Evolutionary conservation across 2,888 invertebrate genomes (phyloP).

Genomic region (Bibio marci): DNA sequence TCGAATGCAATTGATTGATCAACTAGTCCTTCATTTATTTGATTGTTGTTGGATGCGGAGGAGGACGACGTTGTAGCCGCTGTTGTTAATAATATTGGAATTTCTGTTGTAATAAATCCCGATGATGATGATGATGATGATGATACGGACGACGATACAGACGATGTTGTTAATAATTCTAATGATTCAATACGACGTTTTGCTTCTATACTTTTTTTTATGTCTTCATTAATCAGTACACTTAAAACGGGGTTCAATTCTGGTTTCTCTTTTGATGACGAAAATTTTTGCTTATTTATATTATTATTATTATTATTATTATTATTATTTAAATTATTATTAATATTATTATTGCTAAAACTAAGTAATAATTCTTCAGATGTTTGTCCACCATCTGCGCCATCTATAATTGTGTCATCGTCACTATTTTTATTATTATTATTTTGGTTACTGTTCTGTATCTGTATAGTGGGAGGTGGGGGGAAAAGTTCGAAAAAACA

Average conservation of each 20-base stretch:
- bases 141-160: slow-evolving; percentile 32
- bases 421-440: too few relatives aligned
- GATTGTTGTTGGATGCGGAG: slow-evolving; percentile 20
- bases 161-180: slow-evolving; percentile 25
- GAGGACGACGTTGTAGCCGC: slow-evolving; percentile 13
- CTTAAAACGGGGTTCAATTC: slow-evolving; percentile 29
- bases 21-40: slow-evolving; percentile 28
- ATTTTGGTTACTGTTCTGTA: too few relatives aligned
- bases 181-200: slow-evolving; percentile 26
- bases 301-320: too few relatives aligned
- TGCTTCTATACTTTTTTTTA: slow-evolving; percentile 34
- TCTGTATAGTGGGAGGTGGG: too few relatives aligned
- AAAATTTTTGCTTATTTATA: slow-evolving; percentile 3
- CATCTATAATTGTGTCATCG: too few relatives aligned
- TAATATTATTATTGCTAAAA: too few relatives aligned
- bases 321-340: too few relatives aligned
- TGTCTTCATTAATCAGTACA: slow-evolving; percentile 31
- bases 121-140: slow-evolving; percentile 18
- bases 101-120: slow-evolving; percentile 27
- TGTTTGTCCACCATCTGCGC: too few relatives aligned
- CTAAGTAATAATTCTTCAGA: too few relatives aligned
- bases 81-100: slow-evolving; percentile 22
- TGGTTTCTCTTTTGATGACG: slow-evolving; percentile 27
- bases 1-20: slow-evolving; percentile 37
- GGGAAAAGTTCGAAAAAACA: too few relatives aligned